Evolutionary conservation across 1,140 invertebrate genomes (phyloP).

Genomic region (Homarus americanus): DNA sequence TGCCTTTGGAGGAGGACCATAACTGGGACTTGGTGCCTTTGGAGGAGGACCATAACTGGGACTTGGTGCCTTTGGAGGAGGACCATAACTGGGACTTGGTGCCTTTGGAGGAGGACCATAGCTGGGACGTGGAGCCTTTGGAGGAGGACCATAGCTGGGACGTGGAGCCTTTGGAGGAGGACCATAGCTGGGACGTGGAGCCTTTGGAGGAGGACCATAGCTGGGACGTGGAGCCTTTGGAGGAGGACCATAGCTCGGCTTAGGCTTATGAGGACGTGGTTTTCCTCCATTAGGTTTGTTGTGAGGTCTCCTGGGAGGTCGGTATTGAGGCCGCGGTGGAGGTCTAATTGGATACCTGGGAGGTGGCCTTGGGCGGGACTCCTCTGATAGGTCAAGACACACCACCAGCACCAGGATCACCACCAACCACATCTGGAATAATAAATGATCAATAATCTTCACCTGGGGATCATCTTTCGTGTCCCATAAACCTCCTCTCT

Average conservation of each 20-base stretch:
- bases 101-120: conserved; percentile 9
- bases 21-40: not conserved
- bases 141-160: conserved; percentile 13
- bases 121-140: not conserved
- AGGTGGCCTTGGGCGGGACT: not conserved
- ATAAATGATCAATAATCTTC: too few relatives aligned
- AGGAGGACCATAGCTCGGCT: conserved; percentile 7
- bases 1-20: conserved; percentile 23
- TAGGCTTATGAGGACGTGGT: not conserved
- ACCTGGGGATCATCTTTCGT: too few relatives aligned
- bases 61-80: conserved; percentile 10
- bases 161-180: conserved; percentile 1
- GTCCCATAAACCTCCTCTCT: too few relatives aligned
- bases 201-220: conserved; percentile 6
- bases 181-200: not conserved
- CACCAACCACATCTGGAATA: conserved; percentile 1
- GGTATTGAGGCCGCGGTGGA: not conserved
- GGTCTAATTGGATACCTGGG: too few relatives aligned
- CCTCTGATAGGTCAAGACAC: not conserved
- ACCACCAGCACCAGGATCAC: not conserved
- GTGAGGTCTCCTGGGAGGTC: conserved; percentile 9
- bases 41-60: conserved; percentile 9
- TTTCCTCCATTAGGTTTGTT: not conserved
- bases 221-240: not conserved
- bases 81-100: not conserved